These are phyloP conservation scores for Hylomyscus alleni DNA, from an alignment of 2,797 vertebrate species.

Conservation along the genomic window DNA sequence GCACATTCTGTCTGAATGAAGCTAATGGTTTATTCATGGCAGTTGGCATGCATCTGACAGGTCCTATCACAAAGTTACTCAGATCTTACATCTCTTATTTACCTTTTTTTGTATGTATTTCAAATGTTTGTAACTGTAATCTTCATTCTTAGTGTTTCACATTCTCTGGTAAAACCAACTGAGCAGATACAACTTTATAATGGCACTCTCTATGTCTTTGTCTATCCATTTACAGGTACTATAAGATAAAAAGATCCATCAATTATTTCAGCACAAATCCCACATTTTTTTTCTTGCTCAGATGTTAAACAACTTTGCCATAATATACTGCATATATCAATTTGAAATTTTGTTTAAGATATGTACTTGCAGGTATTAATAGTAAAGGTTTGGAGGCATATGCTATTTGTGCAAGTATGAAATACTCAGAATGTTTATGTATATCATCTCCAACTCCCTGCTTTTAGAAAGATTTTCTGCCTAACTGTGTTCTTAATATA, in stretches of 20 bases:
- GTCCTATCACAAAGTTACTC: background rate
- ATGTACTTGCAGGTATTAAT: constrained; percentile 7
- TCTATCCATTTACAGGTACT: background rate
- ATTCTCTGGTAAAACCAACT: background rate
- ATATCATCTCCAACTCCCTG: background rate
- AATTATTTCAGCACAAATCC: background rate
- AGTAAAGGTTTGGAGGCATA: background rate
- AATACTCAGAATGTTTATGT: background rate
- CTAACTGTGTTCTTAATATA: background rate
- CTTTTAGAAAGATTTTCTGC: background rate
- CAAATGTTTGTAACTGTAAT: background rate
- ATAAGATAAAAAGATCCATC: background rate
- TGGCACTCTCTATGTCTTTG: background rate
- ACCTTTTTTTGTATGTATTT: constrained; percentile 20
- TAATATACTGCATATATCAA: constrained; percentile 35
- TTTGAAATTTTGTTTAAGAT: constrained; percentile 46
- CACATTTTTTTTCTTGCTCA: constrained; percentile 23
- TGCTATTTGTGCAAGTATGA: background rate
- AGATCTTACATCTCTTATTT: background rate
- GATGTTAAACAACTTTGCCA: background rate
- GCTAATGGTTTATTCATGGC: background rate
- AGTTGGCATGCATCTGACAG: background rate
- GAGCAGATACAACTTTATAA: background rate
- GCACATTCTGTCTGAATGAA: background rate
- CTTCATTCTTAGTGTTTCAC: constrained; percentile 9